Percentiles rank a stretch among this genome's conserved stretches.
Evolutionary conservation across 2,797 vertebrate genomes (phyloP).

Genomic region (Hyperoplus lanceolatus): DNA sequence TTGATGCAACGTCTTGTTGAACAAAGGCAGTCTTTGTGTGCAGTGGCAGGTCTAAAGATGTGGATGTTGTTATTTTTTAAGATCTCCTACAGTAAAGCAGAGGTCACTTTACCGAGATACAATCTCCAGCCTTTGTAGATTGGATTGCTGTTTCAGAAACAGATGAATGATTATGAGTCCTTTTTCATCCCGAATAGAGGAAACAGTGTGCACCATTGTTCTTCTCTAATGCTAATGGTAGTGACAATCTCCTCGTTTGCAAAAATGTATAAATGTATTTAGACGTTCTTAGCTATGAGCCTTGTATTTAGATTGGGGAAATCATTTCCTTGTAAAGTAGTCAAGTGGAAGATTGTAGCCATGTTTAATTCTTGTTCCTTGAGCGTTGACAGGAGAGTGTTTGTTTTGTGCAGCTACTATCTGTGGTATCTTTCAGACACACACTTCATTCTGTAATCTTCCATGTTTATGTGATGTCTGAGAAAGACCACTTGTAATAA

Average conservation of each 20-base stretch:
- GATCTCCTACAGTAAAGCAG: constrained; percentile 53
- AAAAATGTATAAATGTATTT: constrained; percentile 63
- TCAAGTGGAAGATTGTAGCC: constrained; percentile 76
- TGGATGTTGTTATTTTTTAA: constrained; percentile 44
- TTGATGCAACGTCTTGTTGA: constrained; percentile 60
- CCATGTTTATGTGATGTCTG: constrained; percentile 18
- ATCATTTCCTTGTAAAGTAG: constrained; percentile 74
- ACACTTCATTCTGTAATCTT: constrained; percentile 1
- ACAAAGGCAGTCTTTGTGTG: constrained; percentile 69
- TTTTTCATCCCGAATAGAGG: constrained; percentile 44
- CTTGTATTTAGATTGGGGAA: constrained; percentile 66
- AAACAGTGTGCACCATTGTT: constrained; percentile 60
- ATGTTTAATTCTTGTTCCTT: constrained; percentile 64
- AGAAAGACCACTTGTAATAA: neutral
- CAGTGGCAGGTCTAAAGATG: constrained; percentile 48
- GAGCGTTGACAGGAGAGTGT: constrained; percentile 38
- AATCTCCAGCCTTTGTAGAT: constrained; percentile 29
- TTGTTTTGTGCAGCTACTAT: constrained; percentile 53
- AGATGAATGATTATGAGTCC: constrained; percentile 56
- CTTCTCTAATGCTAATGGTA: constrained; percentile 57
- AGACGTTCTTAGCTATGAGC: constrained; percentile 59
- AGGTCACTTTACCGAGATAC: constrained; percentile 64
- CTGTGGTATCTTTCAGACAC: neutral
- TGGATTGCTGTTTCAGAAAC: constrained; percentile 51
- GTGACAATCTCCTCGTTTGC: constrained; percentile 70